Evolutionary conservation across 2,888 invertebrate species (phyloP).

Genomic region (Cremastobaeus sp.): DNA sequence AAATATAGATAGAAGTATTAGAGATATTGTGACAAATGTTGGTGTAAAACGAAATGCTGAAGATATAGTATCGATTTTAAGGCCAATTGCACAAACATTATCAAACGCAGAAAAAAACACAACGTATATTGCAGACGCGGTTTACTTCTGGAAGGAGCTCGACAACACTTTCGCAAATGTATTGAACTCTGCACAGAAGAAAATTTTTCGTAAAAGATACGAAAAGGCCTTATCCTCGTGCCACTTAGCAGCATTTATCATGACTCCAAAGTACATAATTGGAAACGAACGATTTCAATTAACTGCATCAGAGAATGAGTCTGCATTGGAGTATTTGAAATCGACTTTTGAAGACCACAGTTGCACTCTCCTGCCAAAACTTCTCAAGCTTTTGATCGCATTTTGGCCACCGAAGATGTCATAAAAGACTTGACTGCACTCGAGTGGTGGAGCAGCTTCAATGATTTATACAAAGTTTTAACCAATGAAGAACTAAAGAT

Average conservation of each 20-base stretch:
- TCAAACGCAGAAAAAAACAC: constrained; percentile 3
- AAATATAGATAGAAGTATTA: constrained; percentile 16
- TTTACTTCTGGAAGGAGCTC: constrained; percentile 16
- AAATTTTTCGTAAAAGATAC: constrained; percentile 10
- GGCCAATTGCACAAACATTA: constrained; percentile 16
- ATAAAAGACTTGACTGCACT: too few relatives aligned
- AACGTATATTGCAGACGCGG: constrained; percentile 9
- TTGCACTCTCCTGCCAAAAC: too few relatives aligned
- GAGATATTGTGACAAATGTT: constrained; percentile 15
- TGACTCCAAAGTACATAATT: constrained; percentile 1
- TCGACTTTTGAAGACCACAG: too few relatives aligned
- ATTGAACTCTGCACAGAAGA: constrained; percentile 14
- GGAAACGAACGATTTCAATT: too few relatives aligned
- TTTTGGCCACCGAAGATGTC: too few relatives aligned
- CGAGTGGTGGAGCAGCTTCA: too few relatives aligned
- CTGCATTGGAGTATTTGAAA: too few relatives aligned
- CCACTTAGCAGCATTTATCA: constrained; percentile 5
- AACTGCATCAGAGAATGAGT: too few relatives aligned
- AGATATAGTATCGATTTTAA: constrained; percentile 18
- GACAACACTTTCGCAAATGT: constrained; percentile 3
- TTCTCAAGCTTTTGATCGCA: too few relatives aligned
- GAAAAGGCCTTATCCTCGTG: constrained; percentile 7
- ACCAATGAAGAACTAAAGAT: not conserved
- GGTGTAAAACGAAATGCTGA: constrained; percentile 7
- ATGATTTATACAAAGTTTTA: not conserved